Base-by-base conservation (phyloP, 92 coral and sea anemone genomes). In the Umimayanthus chanpuru region DNA sequence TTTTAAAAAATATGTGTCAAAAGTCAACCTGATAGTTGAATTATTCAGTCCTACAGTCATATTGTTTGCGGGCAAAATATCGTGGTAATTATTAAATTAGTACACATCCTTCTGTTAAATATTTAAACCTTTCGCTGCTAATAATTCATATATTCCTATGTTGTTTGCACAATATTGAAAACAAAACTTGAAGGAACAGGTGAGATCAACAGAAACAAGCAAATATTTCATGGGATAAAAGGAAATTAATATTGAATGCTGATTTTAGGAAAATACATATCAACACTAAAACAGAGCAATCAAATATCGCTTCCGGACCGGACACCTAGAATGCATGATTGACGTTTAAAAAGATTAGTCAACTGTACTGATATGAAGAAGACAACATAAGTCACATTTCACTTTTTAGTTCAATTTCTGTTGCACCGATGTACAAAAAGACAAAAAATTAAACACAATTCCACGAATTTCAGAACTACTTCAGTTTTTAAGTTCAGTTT, bases 221-320 rank as follows among this genome's bases (percentile, higher is more conserved):
- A 14, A 75, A 75, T 75, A 75, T 18, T 75, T 39, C 11, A 39
- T 75, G 23, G 44, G 9, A 32, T 30, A 38, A 36, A 75, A 36
- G n/a, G 53, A 75, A 36, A 43, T 39, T 75, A 73, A 14, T 41
- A 18, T 75, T 75, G 79, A 75, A 75, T 39, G 50, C 11, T 47
- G 50, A 75, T 36, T 75, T 36, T 75, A 75, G 79, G 5, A 39
- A 75, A 75, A 39, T 36, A 38, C 25, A 32, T 32, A 32, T 32
- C 0, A 32, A 32, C 36, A 32, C 36, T 32, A 75, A 75, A 39
- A 36, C 79, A 75, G 2, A 75, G 40, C 50, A 75, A 43, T 75
- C 28, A 75, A 39, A 75, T 39, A 20, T 75, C 30, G 79, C 79
- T 75, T 75, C 79, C 79, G 79, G 79, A 6, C 79, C 79, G 79